These are phyloP conservation scores for Tolypeutes matacus DNA, from an alignment of 2,797 vertebrate species.

Conservation along the genomic window DNA sequence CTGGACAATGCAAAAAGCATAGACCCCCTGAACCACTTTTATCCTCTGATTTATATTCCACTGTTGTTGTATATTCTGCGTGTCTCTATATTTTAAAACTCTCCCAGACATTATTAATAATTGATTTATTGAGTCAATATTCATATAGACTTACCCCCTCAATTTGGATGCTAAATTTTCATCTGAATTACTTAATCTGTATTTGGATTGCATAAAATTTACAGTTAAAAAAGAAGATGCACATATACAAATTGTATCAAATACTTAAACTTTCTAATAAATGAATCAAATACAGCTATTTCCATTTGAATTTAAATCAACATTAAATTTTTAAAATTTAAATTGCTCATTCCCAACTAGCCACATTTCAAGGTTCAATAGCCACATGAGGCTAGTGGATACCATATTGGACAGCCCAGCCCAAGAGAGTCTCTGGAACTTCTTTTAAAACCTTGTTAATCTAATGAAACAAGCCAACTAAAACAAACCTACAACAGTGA, in stretches of 20 bases:
- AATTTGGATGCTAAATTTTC: background rate
- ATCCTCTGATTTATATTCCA: background rate
- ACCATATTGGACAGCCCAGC: background rate
- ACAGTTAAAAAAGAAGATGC: background rate
- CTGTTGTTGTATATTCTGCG: background rate
- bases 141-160: background rate
- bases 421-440: background rate
- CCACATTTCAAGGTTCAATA: background rate
- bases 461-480: background rate
- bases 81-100: slow-evolving; percentile 43
- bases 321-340: background rate
- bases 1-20: background rate
- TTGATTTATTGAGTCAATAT: background rate
- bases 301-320: background rate
- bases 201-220: slow-evolving; percentile 5
- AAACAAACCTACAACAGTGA: background rate
- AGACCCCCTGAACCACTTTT: background rate
- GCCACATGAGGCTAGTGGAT: background rate
- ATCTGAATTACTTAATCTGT: slow-evolving; percentile 5
- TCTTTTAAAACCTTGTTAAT: background rate
- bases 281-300: background rate
- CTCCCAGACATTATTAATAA: background rate
- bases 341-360: background rate
- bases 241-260: background rate
- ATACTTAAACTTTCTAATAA: background rate